A percentile compares a stretch with the other conserved stretches of the same genome.
These are phyloP conservation scores for Ophion obscuratus DNA, from an alignment of 2,888 invertebrate genomes.

Conservation along the genomic window DNA sequence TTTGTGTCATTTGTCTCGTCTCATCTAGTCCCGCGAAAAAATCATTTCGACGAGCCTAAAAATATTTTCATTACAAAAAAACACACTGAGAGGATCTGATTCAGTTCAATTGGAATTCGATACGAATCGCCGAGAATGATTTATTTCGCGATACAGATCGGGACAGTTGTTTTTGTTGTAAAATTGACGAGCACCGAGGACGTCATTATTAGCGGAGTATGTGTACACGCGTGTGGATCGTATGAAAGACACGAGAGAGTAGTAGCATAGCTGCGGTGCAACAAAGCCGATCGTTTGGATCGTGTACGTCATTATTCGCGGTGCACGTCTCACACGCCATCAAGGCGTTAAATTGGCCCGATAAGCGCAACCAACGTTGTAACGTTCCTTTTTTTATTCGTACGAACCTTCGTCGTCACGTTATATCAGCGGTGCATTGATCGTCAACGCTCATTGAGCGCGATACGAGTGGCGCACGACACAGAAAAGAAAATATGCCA, in stretches of 20 bases:
- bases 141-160: background rate
- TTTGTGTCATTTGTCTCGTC: no score
- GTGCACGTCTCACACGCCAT: conserved; percentile 19
- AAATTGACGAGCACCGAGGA: background rate
- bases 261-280: background rate
- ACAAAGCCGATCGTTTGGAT: conserved; percentile 29
- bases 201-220: background rate
- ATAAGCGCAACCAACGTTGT: conserved; percentile 25
- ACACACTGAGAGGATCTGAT: no score
- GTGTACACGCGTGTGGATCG: background rate
- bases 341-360: conserved; percentile 41
- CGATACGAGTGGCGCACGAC: background rate
- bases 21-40: no score
- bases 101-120: background rate
- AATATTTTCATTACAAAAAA: no score
- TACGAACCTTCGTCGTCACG: background rate
- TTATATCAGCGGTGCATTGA: background rate
- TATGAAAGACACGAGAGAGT: background rate
- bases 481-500: background rate
- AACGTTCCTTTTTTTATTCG: background rate
- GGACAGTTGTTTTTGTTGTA: background rate
- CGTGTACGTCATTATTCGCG: conserved; percentile 7
- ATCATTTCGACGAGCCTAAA: no score
- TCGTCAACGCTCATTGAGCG: background rate
- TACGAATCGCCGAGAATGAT: background rate